Base-by-base conservation (phyloP, 2,888 invertebrate species). In the Stenodema calcarata region DNA sequence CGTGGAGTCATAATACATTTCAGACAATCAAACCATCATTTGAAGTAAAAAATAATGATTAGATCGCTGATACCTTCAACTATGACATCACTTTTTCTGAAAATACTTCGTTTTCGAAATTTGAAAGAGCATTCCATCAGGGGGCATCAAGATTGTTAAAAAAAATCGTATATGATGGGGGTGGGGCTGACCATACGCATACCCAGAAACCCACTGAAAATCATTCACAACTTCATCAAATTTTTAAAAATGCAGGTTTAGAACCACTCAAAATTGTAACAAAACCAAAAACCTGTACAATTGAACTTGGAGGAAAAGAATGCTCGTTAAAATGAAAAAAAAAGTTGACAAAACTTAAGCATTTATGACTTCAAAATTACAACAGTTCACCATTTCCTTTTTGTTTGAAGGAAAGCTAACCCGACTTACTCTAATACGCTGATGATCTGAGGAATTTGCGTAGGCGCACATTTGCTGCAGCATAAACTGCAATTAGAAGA, bases 371-470 rank as follows among this genome's bases (percentile, higher is more conserved):
- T 69, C 86, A 79, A 79, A 86, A 69, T 41, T 42, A 28, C 47
- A 79, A 86, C 86, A 18, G 35, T 78, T 79, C 62, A 86, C 47
- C 27, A 42, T 73, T 47, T 69, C 27, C 73, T 75, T 44, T 27
- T 44, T 23, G 80, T 28, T 62, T 28, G 54, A 18, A 50, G 54
- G 54, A 54, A 42, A 78, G 79, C 78, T 44, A 84, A 73, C 73
- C 73, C 78, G 91, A 95, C 96, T 97, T 96, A 97, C 97, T 95
- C 96, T 95, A 93, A 96, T 95, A 93, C 95, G 95, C 94, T 95
- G 96, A 93, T 95, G 96, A 92, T 95, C 94, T 93, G 94, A 95
- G 93, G 94, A 94, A 93, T 94, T 94, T 93, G 94, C 95, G 93
- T 95, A 94, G 93, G 95, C 94, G 93, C 95, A 95, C 95, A 95